These are phyloP conservation scores for Pollimyrus isidori DNA, from an alignment of 2,113 vertebrate species.

Conservation along the genomic window DNA sequence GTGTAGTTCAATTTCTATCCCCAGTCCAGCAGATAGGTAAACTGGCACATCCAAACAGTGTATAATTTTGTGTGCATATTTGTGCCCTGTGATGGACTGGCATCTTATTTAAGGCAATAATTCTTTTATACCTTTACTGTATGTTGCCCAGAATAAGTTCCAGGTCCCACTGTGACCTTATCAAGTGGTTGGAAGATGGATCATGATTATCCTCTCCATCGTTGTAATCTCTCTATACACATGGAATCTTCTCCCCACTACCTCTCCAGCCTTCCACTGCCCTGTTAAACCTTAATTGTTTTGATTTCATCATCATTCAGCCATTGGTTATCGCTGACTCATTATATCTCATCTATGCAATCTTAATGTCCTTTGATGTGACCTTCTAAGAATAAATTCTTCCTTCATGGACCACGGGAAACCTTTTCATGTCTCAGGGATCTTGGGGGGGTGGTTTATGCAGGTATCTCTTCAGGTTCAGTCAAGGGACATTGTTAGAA, in stretches of 20 bases:
- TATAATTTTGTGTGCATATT: not conserved
- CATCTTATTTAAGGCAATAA: not conserved
- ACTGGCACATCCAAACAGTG: not conserved
- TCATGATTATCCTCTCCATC: not conserved
- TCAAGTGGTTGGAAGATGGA: not conserved
- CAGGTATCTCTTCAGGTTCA: not conserved
- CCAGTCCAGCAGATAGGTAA: not conserved
- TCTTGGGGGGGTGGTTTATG: not conserved
- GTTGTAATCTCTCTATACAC: not conserved
- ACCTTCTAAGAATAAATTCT: not conserved
- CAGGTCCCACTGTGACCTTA: not conserved
- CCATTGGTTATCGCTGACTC: not conserved
- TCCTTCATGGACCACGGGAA: not conserved
- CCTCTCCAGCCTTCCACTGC: not conserved
- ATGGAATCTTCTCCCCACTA: not conserved
- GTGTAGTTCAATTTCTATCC: not conserved
- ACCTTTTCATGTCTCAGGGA: not conserved
- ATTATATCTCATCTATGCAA: not conserved
- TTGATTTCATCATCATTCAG: not conserved
- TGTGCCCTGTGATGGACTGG: not conserved
- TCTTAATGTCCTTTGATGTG: not conserved
- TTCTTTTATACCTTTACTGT: not conserved
- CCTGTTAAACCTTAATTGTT: not conserved
- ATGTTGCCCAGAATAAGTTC: not conserved
- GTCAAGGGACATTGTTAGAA: not conserved